Evolutionary conservation across 2,113 vertebrate species (phyloP).

Genomic region (Emydocephalus ijimae): DNA sequence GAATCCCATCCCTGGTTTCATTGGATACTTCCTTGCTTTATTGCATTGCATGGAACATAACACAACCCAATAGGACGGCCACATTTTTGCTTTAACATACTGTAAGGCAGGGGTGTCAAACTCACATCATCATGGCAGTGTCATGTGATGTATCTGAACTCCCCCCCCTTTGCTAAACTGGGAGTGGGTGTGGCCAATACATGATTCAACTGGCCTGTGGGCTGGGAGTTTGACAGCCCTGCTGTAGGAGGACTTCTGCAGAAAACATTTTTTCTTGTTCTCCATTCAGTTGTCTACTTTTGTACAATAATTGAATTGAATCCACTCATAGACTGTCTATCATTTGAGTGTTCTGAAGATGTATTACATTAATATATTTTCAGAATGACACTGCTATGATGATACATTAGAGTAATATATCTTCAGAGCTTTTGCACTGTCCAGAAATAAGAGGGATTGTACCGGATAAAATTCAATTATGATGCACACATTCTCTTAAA

Average conservation of each 20-base stretch:
- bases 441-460: constrained; percentile 37
- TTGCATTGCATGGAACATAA: background rate
- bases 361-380: constrained; percentile 56
- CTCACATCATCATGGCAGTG: too few relatives aligned
- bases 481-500: background rate
- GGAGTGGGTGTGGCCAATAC: too few relatives aligned
- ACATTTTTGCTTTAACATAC: background rate
- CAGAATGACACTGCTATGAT: constrained; percentile 48
- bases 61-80: background rate
- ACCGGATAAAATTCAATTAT: constrained; percentile 29
- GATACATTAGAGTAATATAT: constrained; percentile 54
- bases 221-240: too few relatives aligned
- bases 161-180: too few relatives aligned
- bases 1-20: too few relatives aligned
- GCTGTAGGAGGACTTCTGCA: background rate
- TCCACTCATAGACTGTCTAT: constrained; percentile 46
- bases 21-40: background rate
- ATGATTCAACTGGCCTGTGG: too few relatives aligned
- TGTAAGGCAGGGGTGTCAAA: background rate
- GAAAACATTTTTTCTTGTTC: background rate
- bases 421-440: constrained; percentile 42
- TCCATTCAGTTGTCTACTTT: constrained; percentile 30
- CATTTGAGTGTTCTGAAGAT: constrained; percentile 53
- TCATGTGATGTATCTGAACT: too few relatives aligned
- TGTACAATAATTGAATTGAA: constrained; percentile 55